Evolutionary conservation across 1,140 invertebrate genomes (phyloP), one percentile per base, ranked within the genome.

Genomic region (Centruroides vittatus): DNA sequence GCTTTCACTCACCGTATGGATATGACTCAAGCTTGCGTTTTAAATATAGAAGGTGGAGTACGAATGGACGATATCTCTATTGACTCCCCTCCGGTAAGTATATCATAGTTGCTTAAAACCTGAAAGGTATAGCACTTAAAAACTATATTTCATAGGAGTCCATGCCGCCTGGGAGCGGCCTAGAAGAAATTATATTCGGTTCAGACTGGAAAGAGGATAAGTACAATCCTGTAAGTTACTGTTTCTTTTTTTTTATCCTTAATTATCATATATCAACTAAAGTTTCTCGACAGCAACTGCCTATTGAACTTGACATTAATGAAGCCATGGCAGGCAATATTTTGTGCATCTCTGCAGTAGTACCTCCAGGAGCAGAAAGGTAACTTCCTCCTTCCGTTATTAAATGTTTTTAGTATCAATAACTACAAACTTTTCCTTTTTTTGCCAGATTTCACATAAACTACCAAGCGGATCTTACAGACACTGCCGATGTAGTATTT

Each of bases 21-120:
- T 0, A 80, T 76, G 61, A 73, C 82, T 54, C 74, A 78, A 66
- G 79, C 85, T 6, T 78, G 78, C 0, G 79, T 85, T 71, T 62
- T 89, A 9, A 77, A 80, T 0, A 77, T 88, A 5, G 85, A 87
- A 68, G 86, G 86, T 0, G 84, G 87, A 62, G 80, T 86, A 7
- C 74, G 77, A 63, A 62, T 87, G 2, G 36, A 51, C 10, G 41
- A 51, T 52, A 23, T 63, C 6, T 36, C 53, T 9, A 5, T 63
- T 3, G 58, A 60, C 41, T 60, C 54, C 34, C 62, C 62, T 23
- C 62, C 62, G 6, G 62, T 63, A 48, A 60, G 62, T 6, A 41
- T 8, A 53, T 9, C 6, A 3, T 23, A 34, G 9, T n/a, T n/a
- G 3, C 9, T 53, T 53, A n/a, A 53, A n/a, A n/a, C n/a, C n/a